A percentile compares a stretch with the other conserved stretches of the same genome.
Conservation (phyloP, 2,888 invertebrate genomes). For the Watsonalla binaria region DNA sequence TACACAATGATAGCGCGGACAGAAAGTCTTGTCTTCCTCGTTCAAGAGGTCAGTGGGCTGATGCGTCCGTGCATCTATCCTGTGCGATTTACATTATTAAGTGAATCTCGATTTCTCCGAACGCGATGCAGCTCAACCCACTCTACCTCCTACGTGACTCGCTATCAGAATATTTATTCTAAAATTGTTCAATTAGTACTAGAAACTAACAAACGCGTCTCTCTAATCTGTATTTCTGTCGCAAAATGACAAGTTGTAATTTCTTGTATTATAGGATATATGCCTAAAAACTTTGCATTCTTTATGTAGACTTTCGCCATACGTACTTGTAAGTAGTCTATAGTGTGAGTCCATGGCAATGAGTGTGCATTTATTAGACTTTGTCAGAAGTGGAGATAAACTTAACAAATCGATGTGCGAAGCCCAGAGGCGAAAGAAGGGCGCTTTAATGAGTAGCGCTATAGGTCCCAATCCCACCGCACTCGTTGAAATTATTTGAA, state of each 20-base stretch:
- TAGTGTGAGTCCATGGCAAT: too few relatives aligned
- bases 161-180: constrained; percentile 39
- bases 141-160: constrained; percentile 51
- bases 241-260: constrained; percentile 18
- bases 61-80: constrained; percentile 31
- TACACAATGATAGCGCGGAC: neutral
- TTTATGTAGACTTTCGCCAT: constrained; percentile 20
- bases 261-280: constrained; percentile 8
- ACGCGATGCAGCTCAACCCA: constrained; percentile 43
- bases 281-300: constrained; percentile 24
- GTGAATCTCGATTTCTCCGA: constrained; percentile 63
- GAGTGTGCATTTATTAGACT: neutral
- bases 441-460: constrained; percentile 1
- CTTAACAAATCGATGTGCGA: neutral
- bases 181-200: constrained; percentile 47
- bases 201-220: constrained; percentile 30
- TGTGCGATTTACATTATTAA: constrained; percentile 66
- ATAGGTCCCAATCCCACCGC: neutral
- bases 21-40: constrained; percentile 21
- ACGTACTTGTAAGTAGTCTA: too few relatives aligned
- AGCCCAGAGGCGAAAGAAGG: neutral
- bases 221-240: constrained; percentile 29
- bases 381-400: neutral
- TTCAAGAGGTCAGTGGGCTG: constrained; percentile 68
- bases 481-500: constrained; percentile 40